These are phyloP conservation scores for Peromyscus melanophrys DNA, from an alignment of 2,797 vertebrate genomes.

Conservation along the genomic window DNA sequence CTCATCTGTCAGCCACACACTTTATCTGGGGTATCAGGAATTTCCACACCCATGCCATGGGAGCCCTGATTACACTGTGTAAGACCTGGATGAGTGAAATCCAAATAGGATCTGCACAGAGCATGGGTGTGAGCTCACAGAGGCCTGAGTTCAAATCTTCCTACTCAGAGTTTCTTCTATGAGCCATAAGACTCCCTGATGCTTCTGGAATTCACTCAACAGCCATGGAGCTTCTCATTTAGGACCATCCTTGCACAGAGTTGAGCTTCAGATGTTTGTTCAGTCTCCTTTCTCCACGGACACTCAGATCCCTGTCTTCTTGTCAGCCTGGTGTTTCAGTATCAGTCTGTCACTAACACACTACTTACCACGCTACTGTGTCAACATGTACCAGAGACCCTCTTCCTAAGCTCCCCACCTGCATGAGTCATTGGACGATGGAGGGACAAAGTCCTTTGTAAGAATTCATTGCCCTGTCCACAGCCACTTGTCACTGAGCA, in stretches of 20 bases:
- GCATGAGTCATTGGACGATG: neutral
- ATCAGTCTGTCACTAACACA: neutral
- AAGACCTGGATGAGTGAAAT: neutral
- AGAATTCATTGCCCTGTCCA: neutral
- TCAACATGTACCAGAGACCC: accelerated
- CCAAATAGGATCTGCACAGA: neutral
- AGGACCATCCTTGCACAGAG: neutral
- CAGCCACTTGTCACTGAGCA: neutral
- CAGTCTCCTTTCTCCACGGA: neutral
- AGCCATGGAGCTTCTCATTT: neutral
- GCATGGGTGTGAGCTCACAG: neutral
- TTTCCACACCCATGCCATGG: neutral
- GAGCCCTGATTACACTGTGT: neutral
- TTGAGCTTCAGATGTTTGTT: neutral
- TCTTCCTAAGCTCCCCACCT: neutral
- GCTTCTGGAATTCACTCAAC: neutral
- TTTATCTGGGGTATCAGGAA: neutral
- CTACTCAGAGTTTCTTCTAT: neutral
- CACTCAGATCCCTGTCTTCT: neutral
- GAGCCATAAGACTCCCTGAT: neutral
- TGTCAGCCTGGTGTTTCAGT: neutral
- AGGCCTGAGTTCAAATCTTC: neutral
- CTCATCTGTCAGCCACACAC: neutral
- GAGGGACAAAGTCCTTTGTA: neutral
- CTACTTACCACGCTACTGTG: neutral